These are phyloP conservation scores for Cardiocondyla obscurior DNA, from an alignment of 1,140 invertebrate species.

Conservation along the genomic window DNA sequence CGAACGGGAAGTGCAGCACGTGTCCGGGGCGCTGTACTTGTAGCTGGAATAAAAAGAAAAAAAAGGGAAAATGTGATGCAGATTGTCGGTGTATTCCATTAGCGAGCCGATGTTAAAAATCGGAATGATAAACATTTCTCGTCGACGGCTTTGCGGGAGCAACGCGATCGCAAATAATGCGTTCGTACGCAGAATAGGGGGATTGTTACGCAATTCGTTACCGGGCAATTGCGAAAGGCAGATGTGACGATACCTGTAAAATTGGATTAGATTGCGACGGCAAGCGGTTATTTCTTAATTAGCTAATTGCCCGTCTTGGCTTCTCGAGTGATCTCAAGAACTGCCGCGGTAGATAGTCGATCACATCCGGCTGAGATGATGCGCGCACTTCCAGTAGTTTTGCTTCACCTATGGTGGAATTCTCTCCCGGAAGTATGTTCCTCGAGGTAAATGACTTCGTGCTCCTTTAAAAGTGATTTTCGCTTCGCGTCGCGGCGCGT, in stretches of 20 bases:
- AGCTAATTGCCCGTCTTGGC: constrained; percentile 67
- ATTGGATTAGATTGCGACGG: constrained; percentile 74
- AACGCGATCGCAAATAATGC: neutral
- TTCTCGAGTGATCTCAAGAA: constrained; percentile 1
- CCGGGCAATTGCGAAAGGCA: constrained; percentile 38
- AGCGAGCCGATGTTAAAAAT: constrained; percentile 5
- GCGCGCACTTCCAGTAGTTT: constrained; percentile 58
- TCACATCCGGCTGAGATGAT: constrained; percentile 71
- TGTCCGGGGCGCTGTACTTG: neutral
- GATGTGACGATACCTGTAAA: constrained; percentile 63
- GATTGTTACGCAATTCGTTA: constrained; percentile 44
- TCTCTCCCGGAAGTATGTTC: constrained; percentile 52
- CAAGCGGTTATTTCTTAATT: constrained; percentile 69
- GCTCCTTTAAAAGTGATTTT: constrained; percentile 48
- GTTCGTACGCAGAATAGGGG: neutral
- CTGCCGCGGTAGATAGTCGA: constrained; percentile 48
- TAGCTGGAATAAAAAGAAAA: neutral
- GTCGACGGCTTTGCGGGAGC: neutral
- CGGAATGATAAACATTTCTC: neutral
- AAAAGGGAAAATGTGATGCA: neutral
- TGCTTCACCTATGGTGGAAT: constrained; percentile 66
- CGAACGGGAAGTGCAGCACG: neutral
- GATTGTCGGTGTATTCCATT: neutral
- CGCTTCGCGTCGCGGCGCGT: neutral
- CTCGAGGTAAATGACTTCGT: constrained; percentile 63